phyloP scores from a whole-genome alignment of 2,113 vertebrate genomes.

The Parus major region DNA sequence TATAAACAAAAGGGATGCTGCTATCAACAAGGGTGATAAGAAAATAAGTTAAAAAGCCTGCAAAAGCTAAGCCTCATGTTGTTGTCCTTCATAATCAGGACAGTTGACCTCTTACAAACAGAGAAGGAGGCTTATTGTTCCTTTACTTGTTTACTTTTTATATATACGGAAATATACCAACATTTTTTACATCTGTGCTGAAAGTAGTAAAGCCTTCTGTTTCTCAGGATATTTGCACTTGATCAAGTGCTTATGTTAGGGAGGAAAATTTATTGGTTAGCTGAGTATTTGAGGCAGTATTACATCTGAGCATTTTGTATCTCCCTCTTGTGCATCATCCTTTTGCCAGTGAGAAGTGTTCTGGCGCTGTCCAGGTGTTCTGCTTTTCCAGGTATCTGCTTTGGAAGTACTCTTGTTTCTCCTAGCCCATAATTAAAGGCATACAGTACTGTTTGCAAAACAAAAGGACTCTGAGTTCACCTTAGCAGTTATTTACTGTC shows the following conservation, averaged over 20 bases:
- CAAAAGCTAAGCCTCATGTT: neutral
- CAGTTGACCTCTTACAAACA: neutral
- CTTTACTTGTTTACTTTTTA: neutral
- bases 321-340: neutral
- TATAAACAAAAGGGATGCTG: neutral
- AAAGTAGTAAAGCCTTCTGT: neutral
- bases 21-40: neutral
- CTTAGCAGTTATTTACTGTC: conserved; percentile 31
- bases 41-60: neutral
- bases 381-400: neutral
- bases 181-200: neutral
- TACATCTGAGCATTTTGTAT: neutral
- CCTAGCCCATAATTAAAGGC: neutral
- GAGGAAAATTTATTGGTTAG: neutral
- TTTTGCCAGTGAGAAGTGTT: neutral
- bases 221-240: neutral
- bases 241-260: neutral
- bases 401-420: neutral
- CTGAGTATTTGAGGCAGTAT: neutral
- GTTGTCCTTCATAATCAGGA: neutral
- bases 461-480: conserved; percentile 7
- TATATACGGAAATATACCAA: neutral
- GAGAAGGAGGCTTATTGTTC: neutral
- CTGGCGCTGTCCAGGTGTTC: fast-evolving
- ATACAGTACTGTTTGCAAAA: neutral